Base-by-base conservation (phyloP, 1,140 invertebrate genomes). In the Atta colombica region DNA sequence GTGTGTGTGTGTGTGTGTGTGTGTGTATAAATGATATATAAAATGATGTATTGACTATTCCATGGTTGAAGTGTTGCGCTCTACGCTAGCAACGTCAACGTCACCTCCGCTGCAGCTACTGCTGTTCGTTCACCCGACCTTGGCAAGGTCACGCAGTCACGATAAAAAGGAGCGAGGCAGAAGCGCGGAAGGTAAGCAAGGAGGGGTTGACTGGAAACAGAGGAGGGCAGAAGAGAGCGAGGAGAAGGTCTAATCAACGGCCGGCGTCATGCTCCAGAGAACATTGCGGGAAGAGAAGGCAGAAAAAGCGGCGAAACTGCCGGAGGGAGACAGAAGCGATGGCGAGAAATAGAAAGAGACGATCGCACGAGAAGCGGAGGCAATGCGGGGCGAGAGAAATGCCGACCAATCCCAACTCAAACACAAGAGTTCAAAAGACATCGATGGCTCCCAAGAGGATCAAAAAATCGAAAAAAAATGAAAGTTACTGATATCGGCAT, bases 91-190 rank as follows among this genome's bases (percentile, higher is more conserved):
- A 82, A 49, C 55, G 25, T 84, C 69, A 84, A 84, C 80, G 80
- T 84, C 80, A 84, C 55, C 80, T 84, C 80, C 58, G 39, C 69
- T 63, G 80, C 68, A 55, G 77, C 49, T 69, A 82, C 88, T 92
- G 91, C 93, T 95, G 95, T 95, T 95, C 94, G 93, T 95, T 95
- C 94, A 95, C 95, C 94, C 94, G 94, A 94, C 94, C 94, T 95
- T 95, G 92, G 94, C 95, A 95, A 95, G 94, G 94, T 94, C 94
- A 95, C 91, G 85, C 77, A 85, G 89, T 81, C 85, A 87, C 90
- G 87, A 88, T 89, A 90, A 92, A 92, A 93, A 93, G 78, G 68
- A 89, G 80, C 61, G 78, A 68, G 85, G 84, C 65, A 69, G 55
- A 68, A 69, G 77, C 77, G 51, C 71, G 80, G 68, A 65, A 75